These are phyloP conservation scores for Alentia gelatinosa DNA, from an alignment of 2,888 invertebrate genomes.

Conservation along the genomic window DNA sequence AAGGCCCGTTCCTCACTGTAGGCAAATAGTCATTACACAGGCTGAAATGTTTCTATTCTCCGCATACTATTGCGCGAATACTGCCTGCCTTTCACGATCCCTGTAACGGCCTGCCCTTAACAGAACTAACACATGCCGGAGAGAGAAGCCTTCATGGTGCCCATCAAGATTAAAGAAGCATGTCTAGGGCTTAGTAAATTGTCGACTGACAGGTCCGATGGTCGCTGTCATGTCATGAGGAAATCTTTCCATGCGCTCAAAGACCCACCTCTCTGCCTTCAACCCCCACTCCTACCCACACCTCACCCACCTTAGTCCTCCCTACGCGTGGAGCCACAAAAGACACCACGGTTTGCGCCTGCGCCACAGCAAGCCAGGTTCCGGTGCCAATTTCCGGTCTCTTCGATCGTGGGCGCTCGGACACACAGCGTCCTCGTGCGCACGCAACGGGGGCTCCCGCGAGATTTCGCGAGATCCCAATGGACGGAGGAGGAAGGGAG, in stretches of 20 bases:
- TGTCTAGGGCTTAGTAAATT: too few species aligned
- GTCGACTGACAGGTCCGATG: neutral
- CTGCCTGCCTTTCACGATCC: too few species aligned
- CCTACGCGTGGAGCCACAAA: neutral
- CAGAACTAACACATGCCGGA: too few species aligned
- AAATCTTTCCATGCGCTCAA: too few species aligned
- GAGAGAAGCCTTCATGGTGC: too few species aligned
- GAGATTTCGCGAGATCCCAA: neutral
- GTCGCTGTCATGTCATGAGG: neutral
- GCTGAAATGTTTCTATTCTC: too few species aligned
- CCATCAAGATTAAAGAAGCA: too few species aligned
- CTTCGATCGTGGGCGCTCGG: neutral
- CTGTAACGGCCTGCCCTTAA: too few species aligned
- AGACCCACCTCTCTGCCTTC: neutral
- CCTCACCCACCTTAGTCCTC: neutral
- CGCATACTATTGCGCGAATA: too few species aligned
- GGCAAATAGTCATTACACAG: too few species aligned
- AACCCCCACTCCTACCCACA: neutral
- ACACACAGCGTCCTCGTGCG: neutral
- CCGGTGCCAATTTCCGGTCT: constrained; percentile 14
- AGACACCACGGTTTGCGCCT: neutral
- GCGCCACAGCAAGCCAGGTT: neutral
- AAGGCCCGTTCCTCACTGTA: too few species aligned
- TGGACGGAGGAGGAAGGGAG: too few species aligned
- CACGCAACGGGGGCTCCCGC: neutral